Base-by-base conservation (phyloP, 2,113 vertebrate species). In the Deroptyus accipitrinus region DNA sequence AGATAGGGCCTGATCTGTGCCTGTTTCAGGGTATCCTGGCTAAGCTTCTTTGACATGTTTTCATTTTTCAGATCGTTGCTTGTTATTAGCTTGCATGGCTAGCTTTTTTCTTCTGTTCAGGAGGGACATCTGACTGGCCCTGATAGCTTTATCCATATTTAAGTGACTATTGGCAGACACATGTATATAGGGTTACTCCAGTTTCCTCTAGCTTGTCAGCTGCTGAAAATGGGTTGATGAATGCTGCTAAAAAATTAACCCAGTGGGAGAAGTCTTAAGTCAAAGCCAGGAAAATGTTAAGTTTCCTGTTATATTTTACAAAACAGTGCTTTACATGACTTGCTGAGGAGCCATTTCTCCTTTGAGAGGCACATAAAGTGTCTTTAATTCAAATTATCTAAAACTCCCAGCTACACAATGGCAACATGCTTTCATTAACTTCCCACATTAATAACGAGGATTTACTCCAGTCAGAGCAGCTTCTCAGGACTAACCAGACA, bases 51-150 rank as follows among this genome's bases (percentile, higher is more conserved):
- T 76, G 94, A 90, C 72, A 89, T 39, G 44, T n/a, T 39, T 59
- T 85, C 62, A 85, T 93, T 95, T 94, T 93, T 91, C 89, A 92
- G 83, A 96, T 88, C 95, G 87, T 62, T 67, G 86, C 82, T 57
- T 86, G 84, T 68, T 92, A 81, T 81, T 75, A 96, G 76, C 67
- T 42, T 63, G 73, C 81, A 76, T 30, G 39, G 86, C 75, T 90
- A 55, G 73, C 78, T 93, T 86, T 72, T 61, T 68, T 88, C 35
- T 55, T 75, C 61, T 37, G 4, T 64, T 90, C 76, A 59, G 49
- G 63, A 94, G 79, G 90, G 84, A 74, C 66, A n/a, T 64, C 42
- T 76, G 91, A 88, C 86, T 66, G 48, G 66, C 55, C 85, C 86
- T 46, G 82, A 92, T 80, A 92, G 87, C 69, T 83, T 83, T 55